phyloP scores from a whole-genome alignment of 2,888 invertebrate genomes.

The Dascillus cervinus region DNA sequence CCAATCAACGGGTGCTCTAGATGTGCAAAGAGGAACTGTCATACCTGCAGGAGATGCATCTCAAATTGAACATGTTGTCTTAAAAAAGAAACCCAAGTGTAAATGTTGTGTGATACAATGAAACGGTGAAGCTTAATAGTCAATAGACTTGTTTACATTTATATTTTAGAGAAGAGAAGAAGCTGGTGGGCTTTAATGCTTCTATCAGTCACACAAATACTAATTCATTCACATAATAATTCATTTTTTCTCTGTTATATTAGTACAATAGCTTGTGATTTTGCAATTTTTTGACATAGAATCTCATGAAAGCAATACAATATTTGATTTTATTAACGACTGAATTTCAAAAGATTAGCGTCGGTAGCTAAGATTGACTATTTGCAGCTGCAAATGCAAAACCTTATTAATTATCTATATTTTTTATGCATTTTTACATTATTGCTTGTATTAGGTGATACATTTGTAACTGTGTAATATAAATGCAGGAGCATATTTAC shows the following conservation, averaged over 20 bases:
- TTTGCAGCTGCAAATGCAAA: slow-evolving; percentile 7
- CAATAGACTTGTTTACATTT: slow-evolving; percentile 30
- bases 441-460: slow-evolving; percentile 2
- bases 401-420: slow-evolving; percentile 1
- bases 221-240: neutral
- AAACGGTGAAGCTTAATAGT: slow-evolving; percentile 28
- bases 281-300: slow-evolving; percentile 2
- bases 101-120: slow-evolving; percentile 92
- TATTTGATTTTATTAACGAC: too few relatives aligned
- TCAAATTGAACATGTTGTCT: slow-evolving; percentile 84
- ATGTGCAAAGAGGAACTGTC: slow-evolving; percentile 65
- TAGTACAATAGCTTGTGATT: slow-evolving; percentile 4
- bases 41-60: slow-evolving; percentile 58
- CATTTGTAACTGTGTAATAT: slow-evolving; percentile 18
- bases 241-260: slow-evolving; percentile 1
- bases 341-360: too few relatives aligned
- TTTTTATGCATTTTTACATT: slow-evolving; percentile 7
- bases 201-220: slow-evolving; percentile 23
- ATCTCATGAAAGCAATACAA: neutral
- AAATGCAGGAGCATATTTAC: slow-evolving; percentile 17
- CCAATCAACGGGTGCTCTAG: slow-evolving; percentile 48
- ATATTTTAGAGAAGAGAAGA: slow-evolving; percentile 19
- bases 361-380: slow-evolving; percentile 12
- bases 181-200: slow-evolving; percentile 10
- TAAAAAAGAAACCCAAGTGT: slow-evolving; percentile 94